phyloP scores from a whole-genome alignment of 2,888 invertebrate genomes.

The Zygaena filipendulae region DNA sequence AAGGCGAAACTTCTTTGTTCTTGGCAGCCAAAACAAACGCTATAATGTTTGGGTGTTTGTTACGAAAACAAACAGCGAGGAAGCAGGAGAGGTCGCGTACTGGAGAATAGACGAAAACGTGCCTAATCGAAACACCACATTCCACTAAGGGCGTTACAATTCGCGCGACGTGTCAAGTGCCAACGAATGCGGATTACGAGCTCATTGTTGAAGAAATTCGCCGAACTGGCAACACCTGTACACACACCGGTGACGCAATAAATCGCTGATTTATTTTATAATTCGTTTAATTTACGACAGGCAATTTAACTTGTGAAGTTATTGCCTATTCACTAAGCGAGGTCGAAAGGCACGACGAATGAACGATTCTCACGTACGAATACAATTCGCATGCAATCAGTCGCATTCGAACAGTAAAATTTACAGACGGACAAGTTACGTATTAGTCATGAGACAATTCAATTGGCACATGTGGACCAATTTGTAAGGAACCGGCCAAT shows the following conservation, averaged over 20 bases:
- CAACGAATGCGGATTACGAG: constrained; percentile 41
- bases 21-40: constrained; percentile 57
- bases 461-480: constrained; percentile 14
- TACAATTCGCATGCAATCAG: too few relatives aligned
- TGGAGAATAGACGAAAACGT: constrained; percentile 32
- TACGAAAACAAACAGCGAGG: constrained; percentile 52
- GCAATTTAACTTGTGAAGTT: too few relatives aligned
- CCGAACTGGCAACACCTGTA: constrained; percentile 27
- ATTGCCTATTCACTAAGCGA: too few relatives aligned
- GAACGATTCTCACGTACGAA: too few relatives aligned
- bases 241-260: constrained; percentile 2
- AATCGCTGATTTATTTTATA: constrained; percentile 13
- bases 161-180: constrained; percentile 42
- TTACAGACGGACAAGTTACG: too few relatives aligned
- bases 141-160: constrained; percentile 35
- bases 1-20: constrained; percentile 55
- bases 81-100: constrained; percentile 13
- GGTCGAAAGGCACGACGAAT: too few relatives aligned
- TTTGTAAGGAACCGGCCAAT: constrained; percentile 20
- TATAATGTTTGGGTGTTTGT: constrained; percentile 50
- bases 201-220: constrained; percentile 43
- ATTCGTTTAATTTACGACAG: constrained; percentile 9
- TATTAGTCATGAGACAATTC: too few relatives aligned
- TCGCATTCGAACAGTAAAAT: too few relatives aligned
- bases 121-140: constrained; percentile 40